Evolutionary conservation across 2,113 vertebrate genomes (phyloP), one percentile per base, ranked within the genome.

Genomic region (Lophochroa leadbeateri): DNA sequence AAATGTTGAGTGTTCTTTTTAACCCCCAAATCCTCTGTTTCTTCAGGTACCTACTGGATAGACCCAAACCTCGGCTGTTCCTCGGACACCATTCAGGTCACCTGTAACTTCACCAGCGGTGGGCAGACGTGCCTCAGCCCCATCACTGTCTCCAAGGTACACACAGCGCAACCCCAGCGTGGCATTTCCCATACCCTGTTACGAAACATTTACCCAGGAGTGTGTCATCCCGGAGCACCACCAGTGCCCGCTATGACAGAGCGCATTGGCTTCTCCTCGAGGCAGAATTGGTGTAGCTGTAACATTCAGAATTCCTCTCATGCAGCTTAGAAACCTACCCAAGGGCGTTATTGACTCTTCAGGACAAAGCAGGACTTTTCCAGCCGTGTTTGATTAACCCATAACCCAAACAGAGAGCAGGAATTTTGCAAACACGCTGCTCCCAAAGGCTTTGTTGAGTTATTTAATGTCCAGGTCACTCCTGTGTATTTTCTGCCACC

Each of bases 21-120:
- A 82, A 94, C 28, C 53, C 41, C 19, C 1, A 4, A 77, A 52
- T 49, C 52, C 24, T 94, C 23, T 5, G 0, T 87, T 70, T 83
- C 57, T 74, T 86, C 94, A 99, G 99, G 99, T 82, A 98, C 98
- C 90, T 99, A 99, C 98, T 99, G 99, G 99, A 99, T 99, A 41
- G 99, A 99, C 95, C 99, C 99, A 9, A 99, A 99, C 68, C 98
- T 99, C 4, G 99, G 99, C 96, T 99, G 99, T 71, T 97, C 98
- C 5, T 99, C 99, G 0, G 99, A 99, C 96, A 99, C 98, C 75
- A 98, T 99, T 2, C 98, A 99, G 94, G 99, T 99, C 97, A 98
- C 91, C 60, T 99, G 99, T 71, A 99, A 99, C 98, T 99, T 99
- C 97, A 99, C 98, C 20, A 98, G 97, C 0, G 99, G 99, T n/a